Evolutionary conservation across 2,113 vertebrate species (phyloP).

Genomic region (Silurus meridionalis): DNA sequence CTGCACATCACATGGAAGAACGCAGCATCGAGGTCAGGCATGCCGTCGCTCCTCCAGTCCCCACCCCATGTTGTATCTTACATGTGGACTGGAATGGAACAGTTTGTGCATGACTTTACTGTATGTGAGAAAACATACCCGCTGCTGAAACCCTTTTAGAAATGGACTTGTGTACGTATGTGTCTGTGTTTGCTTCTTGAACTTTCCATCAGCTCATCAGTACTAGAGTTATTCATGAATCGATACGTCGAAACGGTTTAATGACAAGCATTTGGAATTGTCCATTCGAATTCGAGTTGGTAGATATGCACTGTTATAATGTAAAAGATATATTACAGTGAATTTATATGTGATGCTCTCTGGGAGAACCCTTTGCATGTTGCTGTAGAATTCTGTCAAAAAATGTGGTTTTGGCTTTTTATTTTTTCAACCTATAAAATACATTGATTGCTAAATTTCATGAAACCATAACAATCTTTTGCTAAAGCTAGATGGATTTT

Average conservation of each 20-base stretch:
- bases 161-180: constrained; percentile 73
- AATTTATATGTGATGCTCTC: neutral
- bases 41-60: constrained; percentile 79
- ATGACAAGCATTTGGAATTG: neutral
- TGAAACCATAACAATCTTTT: neutral
- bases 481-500: neutral
- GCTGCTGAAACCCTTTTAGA: constrained; percentile 68
- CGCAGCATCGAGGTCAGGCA: constrained; percentile 78
- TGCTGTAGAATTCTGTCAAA: neutral
- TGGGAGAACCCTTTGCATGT: neutral
- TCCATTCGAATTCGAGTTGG: neutral
- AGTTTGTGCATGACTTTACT: constrained; percentile 28
- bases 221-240: constrained; percentile 52
- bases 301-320: neutral
- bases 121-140: constrained; percentile 62
- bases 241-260: constrained; percentile 50
- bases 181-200: constrained; percentile 63
- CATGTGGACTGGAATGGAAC: constrained; percentile 17
- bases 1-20: constrained; percentile 86
- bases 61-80: constrained; percentile 56
- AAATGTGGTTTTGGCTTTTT: neutral
- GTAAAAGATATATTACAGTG: neutral
- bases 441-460: neutral
- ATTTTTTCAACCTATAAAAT: no score
- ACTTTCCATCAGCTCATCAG: constrained; percentile 44